Percentiles rank a stretch among this genome's conserved stretches.
Conservation (phyloP, 1,140 invertebrate genomes). For the Lucilia sericata region DNA sequence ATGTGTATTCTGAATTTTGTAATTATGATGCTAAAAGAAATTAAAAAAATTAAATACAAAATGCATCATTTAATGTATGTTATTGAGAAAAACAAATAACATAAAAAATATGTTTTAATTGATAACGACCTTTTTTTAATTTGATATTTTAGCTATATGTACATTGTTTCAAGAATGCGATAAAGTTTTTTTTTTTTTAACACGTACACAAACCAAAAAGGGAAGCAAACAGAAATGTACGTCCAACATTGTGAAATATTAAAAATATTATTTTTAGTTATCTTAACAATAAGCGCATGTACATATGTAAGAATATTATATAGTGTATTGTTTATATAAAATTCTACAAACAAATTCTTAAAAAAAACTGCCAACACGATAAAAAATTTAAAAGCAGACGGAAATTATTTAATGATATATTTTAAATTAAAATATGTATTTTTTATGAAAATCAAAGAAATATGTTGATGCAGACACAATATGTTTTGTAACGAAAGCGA, state of each 20-base stretch:
- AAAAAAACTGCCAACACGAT: background rate
- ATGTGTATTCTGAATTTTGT: background rate
- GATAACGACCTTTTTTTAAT: background rate
- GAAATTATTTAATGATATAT: background rate
- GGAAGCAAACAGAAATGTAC: background rate
- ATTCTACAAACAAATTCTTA: background rate
- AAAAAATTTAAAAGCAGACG: background rate
- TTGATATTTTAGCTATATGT: background rate
- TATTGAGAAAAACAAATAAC: background rate
- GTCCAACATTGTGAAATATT: background rate
- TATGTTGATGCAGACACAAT: background rate
- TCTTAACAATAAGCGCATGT: background rate
- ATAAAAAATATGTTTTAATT: background rate
- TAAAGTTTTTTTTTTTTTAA: background rate
- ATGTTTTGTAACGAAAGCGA: too few species aligned
- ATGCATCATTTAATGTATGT: too few species aligned
- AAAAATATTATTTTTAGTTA: background rate
- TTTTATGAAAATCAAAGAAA: background rate
- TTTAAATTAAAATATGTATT: background rate
- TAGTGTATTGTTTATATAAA: background rate
- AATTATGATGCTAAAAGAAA: too few species aligned
- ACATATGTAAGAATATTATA: background rate
- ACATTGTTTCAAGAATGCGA: background rate
- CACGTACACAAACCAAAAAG: slow-evolving; percentile 1
- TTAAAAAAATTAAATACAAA: too few species aligned